Evolutionary conservation across 2,113 vertebrate genomes (phyloP).

Genomic region (Heloderma charlesbogerti): DNA sequence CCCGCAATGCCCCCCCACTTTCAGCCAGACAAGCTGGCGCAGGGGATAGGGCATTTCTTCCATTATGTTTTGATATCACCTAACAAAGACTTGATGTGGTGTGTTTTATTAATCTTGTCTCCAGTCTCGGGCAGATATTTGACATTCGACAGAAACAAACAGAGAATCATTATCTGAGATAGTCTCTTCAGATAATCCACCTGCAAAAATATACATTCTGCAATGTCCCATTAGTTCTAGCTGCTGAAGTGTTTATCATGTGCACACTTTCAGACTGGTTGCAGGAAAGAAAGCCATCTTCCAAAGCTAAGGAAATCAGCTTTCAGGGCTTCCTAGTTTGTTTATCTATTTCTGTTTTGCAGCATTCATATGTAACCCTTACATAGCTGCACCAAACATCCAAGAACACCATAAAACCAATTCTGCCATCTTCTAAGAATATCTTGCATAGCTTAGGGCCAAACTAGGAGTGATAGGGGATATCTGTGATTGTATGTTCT

Average conservation of each 20-base stretch:
- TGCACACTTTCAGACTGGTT: background rate
- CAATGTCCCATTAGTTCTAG: background rate
- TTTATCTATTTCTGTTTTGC: background rate
- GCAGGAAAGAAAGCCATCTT: background rate
- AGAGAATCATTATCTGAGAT: slow-evolving; percentile 14
- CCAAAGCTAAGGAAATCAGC: background rate
- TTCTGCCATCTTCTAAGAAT: background rate
- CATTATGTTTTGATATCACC: background rate
- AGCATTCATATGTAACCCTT: background rate
- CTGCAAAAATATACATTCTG: background rate
- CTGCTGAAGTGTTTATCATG: background rate
- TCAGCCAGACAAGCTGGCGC: too few relatives aligned
- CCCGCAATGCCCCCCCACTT: too few relatives aligned
- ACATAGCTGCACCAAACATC: background rate
- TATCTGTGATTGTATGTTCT: background rate
- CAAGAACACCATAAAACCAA: background rate
- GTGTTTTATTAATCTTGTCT: background rate
- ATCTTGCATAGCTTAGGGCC: background rate
- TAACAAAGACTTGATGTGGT: background rate
- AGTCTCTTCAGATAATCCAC: slow-evolving; percentile 2
- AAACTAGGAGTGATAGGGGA: background rate
- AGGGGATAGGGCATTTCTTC: too few relatives aligned
- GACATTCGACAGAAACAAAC: slow-evolving; percentile 6
- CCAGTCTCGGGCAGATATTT: background rate
- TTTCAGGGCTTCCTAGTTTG: background rate